Evolutionary conservation across 2,888 invertebrate species (phyloP).

Genomic region (Phlogophora meticulosa): DNA sequence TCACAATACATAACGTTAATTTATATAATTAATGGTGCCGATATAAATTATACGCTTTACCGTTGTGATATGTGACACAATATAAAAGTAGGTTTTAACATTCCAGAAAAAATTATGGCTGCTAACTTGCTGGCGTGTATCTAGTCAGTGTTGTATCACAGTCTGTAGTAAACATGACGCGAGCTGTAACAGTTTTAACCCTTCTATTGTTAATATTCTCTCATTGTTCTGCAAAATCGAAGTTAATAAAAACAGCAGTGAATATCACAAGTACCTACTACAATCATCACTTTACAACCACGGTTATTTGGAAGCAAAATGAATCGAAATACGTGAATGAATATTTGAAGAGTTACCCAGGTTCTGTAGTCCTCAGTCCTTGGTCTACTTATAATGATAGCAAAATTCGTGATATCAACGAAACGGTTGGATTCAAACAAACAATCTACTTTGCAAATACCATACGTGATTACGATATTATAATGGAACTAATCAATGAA

Average conservation of each 20-base stretch:
- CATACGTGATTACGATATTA: conserved; percentile 69
- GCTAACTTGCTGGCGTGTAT: neutral
- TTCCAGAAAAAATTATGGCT: neutral
- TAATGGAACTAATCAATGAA: conserved; percentile 66
- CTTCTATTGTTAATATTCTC: conserved; percentile 15
- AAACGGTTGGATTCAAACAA: conserved; percentile 68
- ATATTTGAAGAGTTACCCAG: conserved; percentile 69
- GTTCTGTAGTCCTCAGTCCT: conserved; percentile 66
- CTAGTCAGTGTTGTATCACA: neutral
- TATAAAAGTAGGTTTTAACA: neutral
- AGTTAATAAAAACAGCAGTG: conserved; percentile 67
- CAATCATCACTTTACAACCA: conserved; percentile 62
- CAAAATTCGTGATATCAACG: conserved; percentile 50
- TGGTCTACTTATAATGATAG: conserved; percentile 53
- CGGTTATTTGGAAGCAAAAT: conserved; percentile 70
- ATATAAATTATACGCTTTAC: conserved; percentile 29
- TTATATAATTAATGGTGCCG: conserved; percentile 6
- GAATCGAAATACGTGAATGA: conserved; percentile 59
- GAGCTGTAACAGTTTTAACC: conserved; percentile 2
- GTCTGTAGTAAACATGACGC: conserved; percentile 15
- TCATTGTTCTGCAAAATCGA: conserved; percentile 19
- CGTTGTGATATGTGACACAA: neutral
- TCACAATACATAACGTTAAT: conserved; percentile 17
- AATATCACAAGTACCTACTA: conserved; percentile 71
- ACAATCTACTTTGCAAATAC: conserved; percentile 72